Evolutionary conservation across 2,113 vertebrate genomes (phyloP), one percentile per base, ranked within the genome.

Genomic region (Boleophthalmus pectinirostris): DNA sequence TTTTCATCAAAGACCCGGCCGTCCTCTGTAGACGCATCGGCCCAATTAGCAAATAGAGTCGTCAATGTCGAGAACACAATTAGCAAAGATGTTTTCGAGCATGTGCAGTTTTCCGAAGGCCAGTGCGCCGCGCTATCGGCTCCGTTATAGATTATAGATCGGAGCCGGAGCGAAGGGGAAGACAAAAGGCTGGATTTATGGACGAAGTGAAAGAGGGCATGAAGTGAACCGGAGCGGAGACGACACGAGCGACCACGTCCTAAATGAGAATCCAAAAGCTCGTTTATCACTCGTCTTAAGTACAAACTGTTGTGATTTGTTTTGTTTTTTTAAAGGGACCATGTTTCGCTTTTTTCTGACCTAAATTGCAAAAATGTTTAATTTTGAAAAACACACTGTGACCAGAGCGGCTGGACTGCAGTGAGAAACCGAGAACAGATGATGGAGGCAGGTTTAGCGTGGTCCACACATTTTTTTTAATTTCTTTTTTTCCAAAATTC

Each of bases 31-130:
- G 51, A 54, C 51, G 20, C 51, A 10, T n/a, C 7, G 51, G 51
- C 51, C 51, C n/a, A 20, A 54, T 54, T 54, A 54, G 51, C 51
- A 54, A 54, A 54, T 54, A 54, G 51, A 54, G 51, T 21, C 51
- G 51, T 54, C 51, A 54, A 54, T 54, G 51, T 54, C 51, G 51
- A 54, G 51, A 54, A 54, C 9, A 20, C 51, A 54, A 54, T 54
- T 54, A 54, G 18, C 51, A 9, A 21, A 21, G 20, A 21, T 54
- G 51, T 54, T 54, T 54, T 20, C 20, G 10, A 20, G 20, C 51
- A 21, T 54, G 51, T 54, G 51, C 51, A 21, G 20, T 54, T 54
- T 54, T 54, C 20, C 16, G 20, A 54, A 54, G 51, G 51, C 51
- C 51, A 21, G 20, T 0, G 20, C 11, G 51, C 51, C n/a, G 5